Base-by-base conservation (phyloP, 2,797 vertebrate genomes). In the Amniataba percoides region DNA sequence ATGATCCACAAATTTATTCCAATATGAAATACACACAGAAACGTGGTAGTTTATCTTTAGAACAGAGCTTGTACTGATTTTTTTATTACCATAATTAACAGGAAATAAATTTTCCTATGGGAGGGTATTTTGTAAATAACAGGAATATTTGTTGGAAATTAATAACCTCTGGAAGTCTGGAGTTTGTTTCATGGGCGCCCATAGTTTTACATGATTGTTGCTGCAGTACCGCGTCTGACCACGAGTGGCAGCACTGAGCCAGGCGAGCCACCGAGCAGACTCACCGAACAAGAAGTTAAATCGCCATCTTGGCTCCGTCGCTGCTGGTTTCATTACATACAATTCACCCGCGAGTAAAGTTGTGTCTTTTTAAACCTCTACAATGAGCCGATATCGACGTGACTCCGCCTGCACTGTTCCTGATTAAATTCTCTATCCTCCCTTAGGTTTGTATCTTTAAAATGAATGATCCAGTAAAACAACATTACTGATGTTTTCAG, bases 361-460 rank as follows among this genome's bases (percentile, higher is more conserved):
- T 3, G 13, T 5, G 42, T 45, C 40, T 79, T 66, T 6, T 2
- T 7, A 12, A 7, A 12, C 5, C 7, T 21, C 4, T 4, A 59
- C 11, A 34, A 3, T 7, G 2, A 0, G 8, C n/a, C 55, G 42
- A 9, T 25, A 57, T 27, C 14, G 15, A 53, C 15, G 2, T 18
- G 5, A 72, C 19, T 6, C 14, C 13, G 0, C 8, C 40, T 2
- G 51, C 43, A 12, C 14, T 1, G 43, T 42, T 27, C 10, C 49
- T 0, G 39, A 5, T 39, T 71, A 0, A 40, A 31, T 3, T 2
- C 0, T 0, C 42, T 4, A 5, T 18, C 19, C 5, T 21, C 15
- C 10, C 0, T 1, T 25, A 0, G 39, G 48, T 87, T 64, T 58
- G 49, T 70, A 7, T n/a, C 3, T 21, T 25, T 3, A 27, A 40